Conservation (phyloP, 2,113 vertebrate species). For the Pelodiscus sinensis region DNA sequence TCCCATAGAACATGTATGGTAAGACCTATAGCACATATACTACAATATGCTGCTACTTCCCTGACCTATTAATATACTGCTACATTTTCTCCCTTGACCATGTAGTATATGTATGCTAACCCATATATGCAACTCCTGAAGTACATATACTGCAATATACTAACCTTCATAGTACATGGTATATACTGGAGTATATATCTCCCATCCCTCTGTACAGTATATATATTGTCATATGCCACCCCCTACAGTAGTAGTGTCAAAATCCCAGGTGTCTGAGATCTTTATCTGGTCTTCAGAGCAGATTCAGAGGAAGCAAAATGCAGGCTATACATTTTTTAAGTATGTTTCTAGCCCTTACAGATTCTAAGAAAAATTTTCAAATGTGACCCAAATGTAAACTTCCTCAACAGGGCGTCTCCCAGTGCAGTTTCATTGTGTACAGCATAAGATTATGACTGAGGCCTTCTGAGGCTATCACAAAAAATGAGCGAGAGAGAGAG, state of each 20-base stretch:
- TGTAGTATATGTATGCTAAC: neutral
- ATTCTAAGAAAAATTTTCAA: neutral
- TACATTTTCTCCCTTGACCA: neutral
- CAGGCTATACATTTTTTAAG: slow-evolving; percentile 56
- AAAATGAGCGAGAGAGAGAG: no score
- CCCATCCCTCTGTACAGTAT: neutral
- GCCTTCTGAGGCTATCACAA: rapidly evolving
- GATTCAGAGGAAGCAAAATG: neutral
- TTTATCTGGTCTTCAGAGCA: neutral
- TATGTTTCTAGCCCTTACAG: slow-evolving; percentile 50
- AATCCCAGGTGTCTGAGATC: neutral
- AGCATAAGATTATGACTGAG: rapidly evolving
- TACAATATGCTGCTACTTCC: neutral
- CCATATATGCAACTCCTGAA: neutral
- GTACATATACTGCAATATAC: no score
- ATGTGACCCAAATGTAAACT: neutral
- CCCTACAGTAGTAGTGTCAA: neutral
- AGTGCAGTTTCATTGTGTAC: neutral
- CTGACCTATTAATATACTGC: neutral
- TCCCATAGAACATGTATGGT: neutral
- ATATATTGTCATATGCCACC: neutral
- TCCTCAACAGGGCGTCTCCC: neutral
- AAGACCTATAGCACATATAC: neutral
- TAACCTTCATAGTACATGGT: neutral
- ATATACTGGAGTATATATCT: neutral